Conservation (phyloP, 2,797 vertebrate species). For the Tinamus major region DNA sequence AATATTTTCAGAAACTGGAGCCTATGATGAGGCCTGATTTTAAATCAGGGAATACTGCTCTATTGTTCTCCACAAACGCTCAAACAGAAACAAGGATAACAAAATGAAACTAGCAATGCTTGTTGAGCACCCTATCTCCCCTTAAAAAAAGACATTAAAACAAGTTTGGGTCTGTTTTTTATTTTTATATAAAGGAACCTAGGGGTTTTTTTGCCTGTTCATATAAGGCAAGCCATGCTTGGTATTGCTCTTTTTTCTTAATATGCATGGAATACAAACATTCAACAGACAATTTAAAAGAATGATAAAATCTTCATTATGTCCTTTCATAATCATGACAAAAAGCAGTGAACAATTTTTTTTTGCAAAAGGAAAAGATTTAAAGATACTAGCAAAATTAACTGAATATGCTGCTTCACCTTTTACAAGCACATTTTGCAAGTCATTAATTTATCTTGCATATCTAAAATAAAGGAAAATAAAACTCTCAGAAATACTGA, state of each 20-base stretch:
- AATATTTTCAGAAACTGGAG: neutral
- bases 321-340: neutral
- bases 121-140: neutral
- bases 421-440: neutral
- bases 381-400: neutral
- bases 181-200: neutral
- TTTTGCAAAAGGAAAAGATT: neutral
- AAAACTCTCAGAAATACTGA: neutral
- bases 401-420: neutral
- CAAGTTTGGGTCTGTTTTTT: neutral
- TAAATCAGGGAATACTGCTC: neutral
- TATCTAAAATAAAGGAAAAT: neutral
- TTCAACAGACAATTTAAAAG: neutral
- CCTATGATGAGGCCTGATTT: neutral
- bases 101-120: neutral
- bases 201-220: neutral
- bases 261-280: neutral
- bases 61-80: neutral
- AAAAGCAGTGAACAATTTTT: neutral
- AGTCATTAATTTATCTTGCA: neutral
- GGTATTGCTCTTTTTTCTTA: neutral
- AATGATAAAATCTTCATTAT: neutral
- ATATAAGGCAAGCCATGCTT: neutral
- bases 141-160: neutral
- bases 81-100: neutral